Conservation (phyloP, 1,140 invertebrate species). For the Lucilia sericata region DNA sequence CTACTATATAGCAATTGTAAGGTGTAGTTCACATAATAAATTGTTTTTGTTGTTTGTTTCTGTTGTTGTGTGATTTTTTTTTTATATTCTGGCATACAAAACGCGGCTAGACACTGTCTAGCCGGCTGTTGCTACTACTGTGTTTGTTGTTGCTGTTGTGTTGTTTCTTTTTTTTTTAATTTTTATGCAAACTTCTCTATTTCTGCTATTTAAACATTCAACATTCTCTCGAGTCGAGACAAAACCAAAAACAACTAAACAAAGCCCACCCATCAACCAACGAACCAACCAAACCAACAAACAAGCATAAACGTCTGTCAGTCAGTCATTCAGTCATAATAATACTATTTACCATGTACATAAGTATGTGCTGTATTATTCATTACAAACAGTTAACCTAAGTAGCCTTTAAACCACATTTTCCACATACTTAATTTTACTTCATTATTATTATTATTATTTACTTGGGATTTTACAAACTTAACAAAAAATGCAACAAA, state of each 20-base stretch:
- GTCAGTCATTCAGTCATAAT: not conserved
- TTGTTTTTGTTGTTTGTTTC: constrained; percentile 18
- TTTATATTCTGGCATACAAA: constrained; percentile 39
- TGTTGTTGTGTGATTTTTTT: not conserved
- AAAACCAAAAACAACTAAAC: constrained; percentile 13
- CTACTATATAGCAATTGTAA: constrained; percentile 4
- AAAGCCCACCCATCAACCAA: constrained; percentile 29
- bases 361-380: not conserved
- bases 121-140: constrained; percentile 33
- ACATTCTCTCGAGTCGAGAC: constrained; percentile 27
- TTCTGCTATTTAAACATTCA: constrained; percentile 23
- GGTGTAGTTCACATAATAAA: constrained; percentile 30
- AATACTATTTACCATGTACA: not conserved
- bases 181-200: constrained; percentile 30
- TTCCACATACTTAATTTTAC: constrained; percentile 17
- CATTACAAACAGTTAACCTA: constrained; percentile 29
- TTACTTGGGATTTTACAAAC: not conserved
- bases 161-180: constrained; percentile 2
- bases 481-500: not conserved
- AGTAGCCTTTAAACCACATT: constrained; percentile 42
- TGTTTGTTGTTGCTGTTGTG: not conserved
- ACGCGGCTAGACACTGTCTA: constrained; percentile 38
- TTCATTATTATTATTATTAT: constrained; percentile 11
- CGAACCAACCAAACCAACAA: not conserved
- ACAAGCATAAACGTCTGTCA: not conserved